These are phyloP conservation scores for Semnornis frantzii DNA, from an alignment of 2,113 vertebrate species.

Conservation along the genomic window DNA sequence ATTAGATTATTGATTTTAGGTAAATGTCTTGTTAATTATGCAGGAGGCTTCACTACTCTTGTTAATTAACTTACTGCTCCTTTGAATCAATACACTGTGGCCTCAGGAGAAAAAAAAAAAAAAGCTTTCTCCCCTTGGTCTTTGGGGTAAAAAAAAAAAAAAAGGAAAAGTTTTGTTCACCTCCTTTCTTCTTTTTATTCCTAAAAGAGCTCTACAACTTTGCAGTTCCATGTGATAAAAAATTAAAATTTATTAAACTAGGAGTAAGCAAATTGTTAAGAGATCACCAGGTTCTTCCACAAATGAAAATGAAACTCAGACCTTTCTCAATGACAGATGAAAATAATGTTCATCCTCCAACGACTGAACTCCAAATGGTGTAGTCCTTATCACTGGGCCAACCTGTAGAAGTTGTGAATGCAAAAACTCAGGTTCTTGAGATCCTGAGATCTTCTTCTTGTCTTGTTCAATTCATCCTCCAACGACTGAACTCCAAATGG, in stretches of 20 bases:
- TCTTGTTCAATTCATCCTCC: background rate
- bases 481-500: background rate
- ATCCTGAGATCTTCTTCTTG: background rate
- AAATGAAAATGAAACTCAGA: background rate
- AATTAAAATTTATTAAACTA: background rate
- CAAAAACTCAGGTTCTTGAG: background rate
- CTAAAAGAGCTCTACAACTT: background rate
- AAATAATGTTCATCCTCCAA: background rate
- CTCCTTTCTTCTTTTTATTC: background rate
- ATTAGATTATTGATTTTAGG: constrained; percentile 89
- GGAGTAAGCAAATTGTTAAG: background rate
- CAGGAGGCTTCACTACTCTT: constrained; percentile 79
- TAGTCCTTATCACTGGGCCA: background rate
- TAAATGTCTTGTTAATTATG: constrained; percentile 88
- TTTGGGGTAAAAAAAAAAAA: background rate
- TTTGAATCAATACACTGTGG: constrained; percentile 80
- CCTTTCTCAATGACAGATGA: background rate
- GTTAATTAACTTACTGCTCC: constrained; percentile 85
- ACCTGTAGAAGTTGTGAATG: background rate
- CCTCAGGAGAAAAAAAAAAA: constrained; percentile 68
- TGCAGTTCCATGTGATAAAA: background rate
- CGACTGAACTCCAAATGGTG: background rate
- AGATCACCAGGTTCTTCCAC: background rate
- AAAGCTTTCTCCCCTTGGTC: constrained; percentile 36
- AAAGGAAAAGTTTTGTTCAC: background rate